phyloP scores from a whole-genome alignment of 2,888 invertebrate species.

The Orthonevra nobilis region DNA sequence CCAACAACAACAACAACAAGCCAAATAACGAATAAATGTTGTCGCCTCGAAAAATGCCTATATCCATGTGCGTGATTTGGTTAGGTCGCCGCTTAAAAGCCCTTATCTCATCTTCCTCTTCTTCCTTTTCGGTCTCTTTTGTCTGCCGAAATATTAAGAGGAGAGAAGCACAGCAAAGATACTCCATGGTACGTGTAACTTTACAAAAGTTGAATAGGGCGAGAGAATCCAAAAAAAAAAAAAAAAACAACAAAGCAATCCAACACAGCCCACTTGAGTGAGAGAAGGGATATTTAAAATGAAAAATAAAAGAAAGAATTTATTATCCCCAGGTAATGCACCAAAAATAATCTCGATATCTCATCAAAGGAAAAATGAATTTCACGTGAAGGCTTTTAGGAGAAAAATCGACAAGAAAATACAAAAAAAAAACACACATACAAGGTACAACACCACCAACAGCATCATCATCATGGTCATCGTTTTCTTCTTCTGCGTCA shows the following conservation, averaged over 20 bases:
- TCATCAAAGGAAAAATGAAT: conserved; percentile 70
- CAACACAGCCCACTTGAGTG: conserved; percentile 51
- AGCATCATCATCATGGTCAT: conserved; percentile 1
- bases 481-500: conserved; percentile 8
- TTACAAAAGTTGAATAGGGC: conserved; percentile 47
- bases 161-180: background rate
- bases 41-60: conserved; percentile 64
- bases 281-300: conserved; percentile 43
- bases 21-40: conserved; percentile 44
- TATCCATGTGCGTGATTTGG: conserved; percentile 69
- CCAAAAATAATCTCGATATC: conserved; percentile 69
- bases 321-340: conserved; percentile 70
- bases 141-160: conserved; percentile 31
- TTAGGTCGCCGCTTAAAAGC: conserved; percentile 66
- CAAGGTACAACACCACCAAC: conserved; percentile 18
- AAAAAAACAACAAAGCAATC: conserved; percentile 28
- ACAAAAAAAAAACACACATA: background rate
- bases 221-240: conserved; percentile 9
- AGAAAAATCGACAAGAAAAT: conserved; percentile 52
- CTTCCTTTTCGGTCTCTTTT: conserved; percentile 54
- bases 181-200: conserved; percentile 29
- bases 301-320: conserved; percentile 58
- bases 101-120: conserved; percentile 62
- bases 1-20: background rate
- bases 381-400: conserved; percentile 69